Evolutionary conservation across 2,888 invertebrate genomes (phyloP).

Genomic region (Tethea ocularis): DNA sequence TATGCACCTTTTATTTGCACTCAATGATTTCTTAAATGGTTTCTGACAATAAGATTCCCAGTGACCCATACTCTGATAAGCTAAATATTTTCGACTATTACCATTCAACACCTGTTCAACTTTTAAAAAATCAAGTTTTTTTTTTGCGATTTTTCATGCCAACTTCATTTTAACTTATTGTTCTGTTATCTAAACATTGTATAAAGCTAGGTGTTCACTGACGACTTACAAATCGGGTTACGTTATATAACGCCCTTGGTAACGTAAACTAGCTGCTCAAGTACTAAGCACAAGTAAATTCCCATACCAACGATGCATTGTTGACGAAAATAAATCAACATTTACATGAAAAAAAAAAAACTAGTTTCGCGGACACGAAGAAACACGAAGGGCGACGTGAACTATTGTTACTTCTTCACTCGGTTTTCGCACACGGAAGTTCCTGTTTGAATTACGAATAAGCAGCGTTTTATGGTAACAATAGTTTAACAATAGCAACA

Average conservation of each 20-base stretch:
- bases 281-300: slow-evolving; percentile 58
- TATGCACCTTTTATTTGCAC: not conserved
- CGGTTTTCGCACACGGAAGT: slow-evolving; percentile 79
- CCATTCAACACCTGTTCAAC: slow-evolving; percentile 26
- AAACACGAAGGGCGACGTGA: slow-evolving; percentile 58
- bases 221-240: slow-evolving; percentile 39
- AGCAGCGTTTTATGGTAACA: slow-evolving; percentile 67
- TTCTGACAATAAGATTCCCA: slow-evolving; percentile 22
- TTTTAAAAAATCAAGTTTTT: slow-evolving; percentile 44
- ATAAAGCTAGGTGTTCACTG: slow-evolving; percentile 35
- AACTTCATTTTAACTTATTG: slow-evolving; percentile 57
- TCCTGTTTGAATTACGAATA: slow-evolving; percentile 63
- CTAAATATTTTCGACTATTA: slow-evolving; percentile 51
- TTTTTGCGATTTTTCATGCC: slow-evolving; percentile 54
- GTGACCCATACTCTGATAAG: slow-evolving; percentile 38
- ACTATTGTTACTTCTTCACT: slow-evolving; percentile 53
- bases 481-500: slow-evolving; percentile 57
- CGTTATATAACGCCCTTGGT: slow-evolving; percentile 43
- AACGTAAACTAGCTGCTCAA: slow-evolving; percentile 48
- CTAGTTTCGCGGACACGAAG: slow-evolving; percentile 63
- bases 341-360: slow-evolving; percentile 77
- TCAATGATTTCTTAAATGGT: not conserved
- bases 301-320: slow-evolving; percentile 73
- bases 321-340: slow-evolving; percentile 81
- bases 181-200: slow-evolving; percentile 44